Base-by-base conservation (phyloP, 2,113 vertebrate species). In the Dascyllus trimaculatus region DNA sequence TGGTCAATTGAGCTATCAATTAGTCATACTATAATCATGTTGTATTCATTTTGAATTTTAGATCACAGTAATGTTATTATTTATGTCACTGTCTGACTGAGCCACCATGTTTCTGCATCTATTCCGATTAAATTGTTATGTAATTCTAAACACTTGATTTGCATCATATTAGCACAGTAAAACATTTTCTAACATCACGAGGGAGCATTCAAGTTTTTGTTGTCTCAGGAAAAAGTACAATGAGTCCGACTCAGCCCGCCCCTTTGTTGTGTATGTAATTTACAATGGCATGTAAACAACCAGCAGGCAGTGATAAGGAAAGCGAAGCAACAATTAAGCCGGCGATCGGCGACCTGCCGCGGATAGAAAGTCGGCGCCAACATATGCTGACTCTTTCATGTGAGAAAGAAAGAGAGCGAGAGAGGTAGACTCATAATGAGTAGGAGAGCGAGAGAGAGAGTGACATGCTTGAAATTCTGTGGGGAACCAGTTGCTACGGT, bases 401-500 rank as follows among this genome's bases (percentile, higher is more conserved):
- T 26, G 58, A 78, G 69, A 68, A 22, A 67, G 75, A 51, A 17
- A 48, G 9, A 59, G 15, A 75, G 79, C 66, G 71, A 72, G 63
- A 61, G 65, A 80, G 71, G 18, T 26, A 75, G 58, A 82, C 60
- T 74, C 65, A 52, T 82, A 75, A 82, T 53, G 26, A 75, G 61
- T 25, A 26, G n/a, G 56, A 85, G 78, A 81, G 61, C 75, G 72
- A 85, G 61, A 65, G 78, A 59, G 60, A 75, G 82, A 81, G 92
- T 89, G 92, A 91, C 89, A 93, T 79, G 89, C 89, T 92, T 90
- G 83, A 89, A 93, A 94, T 94, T 93, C 94, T 94, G 88, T 91
- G 80, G 94, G 92, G 94, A 95, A 87, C 87, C 87, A 88, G 95
- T 96, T 94, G 94, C 94, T 93, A 95, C 86, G 88, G 94, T 91